phyloP scores from a whole-genome alignment of 2,797 vertebrate genomes.

The Labeo calbasu region DNA sequence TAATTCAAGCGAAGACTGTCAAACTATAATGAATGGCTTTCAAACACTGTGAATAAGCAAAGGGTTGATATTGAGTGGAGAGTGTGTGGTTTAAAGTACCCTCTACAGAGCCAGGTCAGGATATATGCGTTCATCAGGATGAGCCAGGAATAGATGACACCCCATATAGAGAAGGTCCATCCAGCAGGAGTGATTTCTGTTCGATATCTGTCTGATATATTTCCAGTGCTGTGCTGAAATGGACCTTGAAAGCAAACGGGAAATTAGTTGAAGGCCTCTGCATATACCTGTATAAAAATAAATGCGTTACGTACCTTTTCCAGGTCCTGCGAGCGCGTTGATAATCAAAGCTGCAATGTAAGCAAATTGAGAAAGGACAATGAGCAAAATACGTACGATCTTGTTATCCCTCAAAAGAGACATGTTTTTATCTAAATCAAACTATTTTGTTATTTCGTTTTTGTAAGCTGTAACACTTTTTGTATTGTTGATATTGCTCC shows the following conservation, averaged over 20 bases:
- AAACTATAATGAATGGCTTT: not conserved
- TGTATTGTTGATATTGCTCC: not conserved
- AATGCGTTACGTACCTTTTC: constrained; percentile 45
- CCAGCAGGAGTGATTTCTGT: constrained; percentile 77
- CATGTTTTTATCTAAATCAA: not conserved
- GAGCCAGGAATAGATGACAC: constrained; percentile 78
- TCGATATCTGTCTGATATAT: constrained; percentile 70
- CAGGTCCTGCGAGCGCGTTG: constrained; percentile 55
- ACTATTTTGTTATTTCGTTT: not conserved
- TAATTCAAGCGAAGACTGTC: constrained; percentile 20
- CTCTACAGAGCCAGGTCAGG: constrained; percentile 70
- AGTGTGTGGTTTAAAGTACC: constrained; percentile 61
- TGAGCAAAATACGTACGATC: constrained; percentile 37
- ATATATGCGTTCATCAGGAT: constrained; percentile 75
- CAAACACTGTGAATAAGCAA: not conserved
- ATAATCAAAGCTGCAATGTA: constrained; percentile 44
- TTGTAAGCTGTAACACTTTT: not conserved
- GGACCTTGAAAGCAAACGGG: constrained; percentile 61
- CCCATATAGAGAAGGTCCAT: constrained; percentile 83
- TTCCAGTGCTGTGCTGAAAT: constrained; percentile 69
- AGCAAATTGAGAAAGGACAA: constrained; percentile 43
- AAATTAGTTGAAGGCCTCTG: not conserved
- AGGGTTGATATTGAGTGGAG: not conserved
- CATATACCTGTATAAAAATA: not conserved
- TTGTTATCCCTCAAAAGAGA: constrained; percentile 22